Conservation (phyloP, 2,797 vertebrate species). For the Leucoraja ocellata region DNA sequence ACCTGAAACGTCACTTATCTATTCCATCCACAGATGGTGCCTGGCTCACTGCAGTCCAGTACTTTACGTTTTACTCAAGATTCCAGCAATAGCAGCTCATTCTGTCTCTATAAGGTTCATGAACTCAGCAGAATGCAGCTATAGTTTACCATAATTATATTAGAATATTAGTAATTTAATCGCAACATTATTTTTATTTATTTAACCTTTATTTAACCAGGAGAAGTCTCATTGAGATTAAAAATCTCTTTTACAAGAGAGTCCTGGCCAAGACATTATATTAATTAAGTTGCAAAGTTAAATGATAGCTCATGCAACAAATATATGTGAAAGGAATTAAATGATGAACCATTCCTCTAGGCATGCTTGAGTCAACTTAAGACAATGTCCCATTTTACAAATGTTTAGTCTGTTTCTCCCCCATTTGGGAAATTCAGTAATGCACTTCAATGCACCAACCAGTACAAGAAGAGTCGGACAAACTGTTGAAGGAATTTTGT, state of each 20-base stretch:
- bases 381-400: too few relatives aligned
- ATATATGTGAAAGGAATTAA: not conserved
- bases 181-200: too few relatives aligned
- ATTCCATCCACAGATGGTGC: too few relatives aligned
- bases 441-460: not conserved
- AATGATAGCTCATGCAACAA: not conserved
- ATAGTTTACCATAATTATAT: not conserved
- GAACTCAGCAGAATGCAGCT: not conserved
- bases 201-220: too few relatives aligned
- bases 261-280: too few relatives aligned
- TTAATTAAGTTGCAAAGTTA: not conserved
- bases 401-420: not conserved
- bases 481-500: not conserved
- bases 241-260: too few relatives aligned
- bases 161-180: not conserved
- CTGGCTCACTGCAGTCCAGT: too few relatives aligned
- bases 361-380: not conserved
- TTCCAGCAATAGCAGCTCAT: too few relatives aligned
- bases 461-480: not conserved
- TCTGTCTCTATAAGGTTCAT: not conserved
- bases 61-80: too few relatives aligned
- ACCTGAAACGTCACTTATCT: too few relatives aligned
- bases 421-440: constrained; percentile 14
- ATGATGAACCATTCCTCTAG: constrained; percentile 8
- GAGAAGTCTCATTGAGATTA: too few relatives aligned